Base-by-base conservation (phyloP, 2,888 invertebrate genomes). In the Cataglyphis cursor region DNA sequence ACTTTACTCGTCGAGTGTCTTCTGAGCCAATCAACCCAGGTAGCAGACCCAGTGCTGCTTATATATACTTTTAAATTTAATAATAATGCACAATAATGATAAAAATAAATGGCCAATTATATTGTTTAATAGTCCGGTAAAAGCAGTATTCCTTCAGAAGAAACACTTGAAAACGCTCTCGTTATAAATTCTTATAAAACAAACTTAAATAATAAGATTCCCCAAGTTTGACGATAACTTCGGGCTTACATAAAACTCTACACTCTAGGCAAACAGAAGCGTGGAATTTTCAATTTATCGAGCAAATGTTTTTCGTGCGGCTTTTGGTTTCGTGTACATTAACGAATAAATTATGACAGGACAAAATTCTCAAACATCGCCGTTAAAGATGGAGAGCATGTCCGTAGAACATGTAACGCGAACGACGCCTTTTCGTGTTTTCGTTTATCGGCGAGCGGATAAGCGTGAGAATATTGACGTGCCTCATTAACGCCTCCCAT, bases 391-490 rank as follows among this genome's bases (percentile, higher is more conserved):
- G 28, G 24, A 15, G 5, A 62, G 18, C 38, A n/a, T 21, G 12
- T 31, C 0, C 35, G 48, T 35, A n/a, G 48, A n/a, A n/a, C n/a
- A 57, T 76, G 9, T 48, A 44, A 18, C 35, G 74, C 31, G 21
- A 44, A 48, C 51, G 28, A 31, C 21, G 21, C 12, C 31, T 21
- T 15, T n/a, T 15, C 54, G 21, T 44, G 41, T 70, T 78, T 70
- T 44, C 78, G 57, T 78, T 78, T 59, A 78, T 78, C 70, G 44
- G 6, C 21, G 18, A 38, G 10, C 31, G 44, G 44, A 70, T 78
- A 78, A 70, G 44, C 70, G 78, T 78, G 70, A 70, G 57, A 78
- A 78, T 70, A 78, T 78, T 59, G 59, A 78, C 70, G 31, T 66
- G 48, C 28, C 70, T 78, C 78, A 78, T 78, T 78, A 78, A 59